Conservation (phyloP, 2,797 vertebrate genomes). For the Borostomias antarcticus region DNA sequence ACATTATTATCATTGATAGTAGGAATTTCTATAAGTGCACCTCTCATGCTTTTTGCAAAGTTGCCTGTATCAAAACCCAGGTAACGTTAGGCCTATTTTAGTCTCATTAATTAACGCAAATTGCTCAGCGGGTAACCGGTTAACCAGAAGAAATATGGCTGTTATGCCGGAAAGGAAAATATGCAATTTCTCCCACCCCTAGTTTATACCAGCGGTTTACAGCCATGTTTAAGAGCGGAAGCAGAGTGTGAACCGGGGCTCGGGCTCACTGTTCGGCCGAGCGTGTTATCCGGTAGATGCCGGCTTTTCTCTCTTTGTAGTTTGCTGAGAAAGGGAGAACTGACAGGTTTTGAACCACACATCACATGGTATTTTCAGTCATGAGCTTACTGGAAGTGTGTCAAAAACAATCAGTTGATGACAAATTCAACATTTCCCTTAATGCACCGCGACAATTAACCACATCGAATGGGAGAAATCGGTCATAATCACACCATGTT, state of each 20-base stretch:
- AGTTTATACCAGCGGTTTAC: too few relatives aligned
- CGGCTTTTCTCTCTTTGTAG: constrained; percentile 57
- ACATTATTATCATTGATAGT: too few relatives aligned
- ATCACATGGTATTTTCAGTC: constrained; percentile 47
- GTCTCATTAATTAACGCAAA: too few relatives aligned
- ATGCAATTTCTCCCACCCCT: too few relatives aligned
- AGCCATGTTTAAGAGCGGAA: constrained; percentile 13
- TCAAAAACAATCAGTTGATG: constrained; percentile 55
- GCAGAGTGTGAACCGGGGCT: constrained; percentile 50
- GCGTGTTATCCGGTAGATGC: constrained; percentile 31
- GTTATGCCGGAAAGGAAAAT: too few relatives aligned
- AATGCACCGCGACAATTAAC: constrained; percentile 50
- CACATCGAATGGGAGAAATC: constrained; percentile 40
- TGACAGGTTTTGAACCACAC: constrained; percentile 33
- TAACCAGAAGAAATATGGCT: too few relatives aligned
- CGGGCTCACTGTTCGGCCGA: constrained; percentile 67
- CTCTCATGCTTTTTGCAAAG: too few relatives aligned
- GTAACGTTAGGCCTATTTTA: too few relatives aligned
- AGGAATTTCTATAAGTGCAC: too few relatives aligned
- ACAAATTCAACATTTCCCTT: constrained; percentile 62
- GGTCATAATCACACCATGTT: constrained; percentile 20
- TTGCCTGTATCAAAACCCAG: too few relatives aligned
- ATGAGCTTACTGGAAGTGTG: constrained; percentile 70
- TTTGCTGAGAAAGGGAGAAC: constrained; percentile 48
- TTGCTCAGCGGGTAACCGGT: too few relatives aligned